These are phyloP conservation scores for Catharus ustulatus DNA, from an alignment of 2,797 vertebrate species.

Conservation along the genomic window DNA sequence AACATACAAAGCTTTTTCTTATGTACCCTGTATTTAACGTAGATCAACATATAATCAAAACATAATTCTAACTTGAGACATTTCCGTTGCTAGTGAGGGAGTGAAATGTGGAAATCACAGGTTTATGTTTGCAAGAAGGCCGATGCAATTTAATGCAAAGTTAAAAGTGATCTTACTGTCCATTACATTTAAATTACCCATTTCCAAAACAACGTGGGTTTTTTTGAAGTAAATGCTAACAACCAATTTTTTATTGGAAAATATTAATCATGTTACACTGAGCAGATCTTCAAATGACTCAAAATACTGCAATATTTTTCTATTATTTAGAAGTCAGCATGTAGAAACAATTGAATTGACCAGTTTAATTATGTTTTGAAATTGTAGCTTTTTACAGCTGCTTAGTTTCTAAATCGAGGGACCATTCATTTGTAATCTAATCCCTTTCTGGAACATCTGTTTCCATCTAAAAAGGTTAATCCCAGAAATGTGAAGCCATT, in stretches of 20 bases:
- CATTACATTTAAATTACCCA: neutral
- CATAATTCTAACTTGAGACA: neutral
- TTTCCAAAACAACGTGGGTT: neutral
- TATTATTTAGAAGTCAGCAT: conserved; percentile 39
- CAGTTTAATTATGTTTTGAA: conserved; percentile 32
- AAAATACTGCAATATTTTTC: conserved; percentile 41
- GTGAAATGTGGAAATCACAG: conserved; percentile 1
- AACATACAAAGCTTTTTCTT: conserved; percentile 47
- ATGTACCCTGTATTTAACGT: conserved; percentile 36
- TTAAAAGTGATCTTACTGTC: conserved; percentile 20
- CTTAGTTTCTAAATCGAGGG: conserved; percentile 37
- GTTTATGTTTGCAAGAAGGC: conserved; percentile 3
- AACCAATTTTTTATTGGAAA: conserved; percentile 14
- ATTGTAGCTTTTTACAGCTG: conserved; percentile 11
- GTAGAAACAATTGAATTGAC: conserved; percentile 26
- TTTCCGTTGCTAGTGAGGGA: conserved; percentile 17
- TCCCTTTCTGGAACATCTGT: conserved; percentile 39
- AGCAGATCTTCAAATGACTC: conserved; percentile 19
- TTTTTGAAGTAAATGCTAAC: conserved; percentile 3
- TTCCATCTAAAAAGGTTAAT: conserved; percentile 57
- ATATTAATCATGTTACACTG: conserved; percentile 17
- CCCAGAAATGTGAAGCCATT: conserved; percentile 54
- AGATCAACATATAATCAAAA: conserved; percentile 29
- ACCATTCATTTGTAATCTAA: conserved; percentile 35
- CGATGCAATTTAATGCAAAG: neutral